Base-by-base conservation (phyloP, 2,888 invertebrate species). In the Ypsolopha sequella region DNA sequence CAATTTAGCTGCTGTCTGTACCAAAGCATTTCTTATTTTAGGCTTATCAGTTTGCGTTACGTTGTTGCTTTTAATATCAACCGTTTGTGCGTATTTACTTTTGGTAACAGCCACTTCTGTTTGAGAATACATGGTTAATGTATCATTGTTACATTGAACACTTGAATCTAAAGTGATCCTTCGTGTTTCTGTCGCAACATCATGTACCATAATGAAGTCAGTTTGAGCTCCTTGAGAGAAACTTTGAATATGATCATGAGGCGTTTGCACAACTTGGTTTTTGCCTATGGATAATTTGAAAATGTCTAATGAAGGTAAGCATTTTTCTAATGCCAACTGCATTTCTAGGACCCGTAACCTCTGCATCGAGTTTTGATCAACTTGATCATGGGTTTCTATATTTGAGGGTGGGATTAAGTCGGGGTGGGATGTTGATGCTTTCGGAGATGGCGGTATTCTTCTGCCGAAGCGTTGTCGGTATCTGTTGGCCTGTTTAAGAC, bases 401-500 rank as follows among this genome's bases (percentile, higher is more conserved):
- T 54, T 63, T 53, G 60, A 61, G 44, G 64, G 58, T 36, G 71
- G 67, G 51, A 56, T 63, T 54, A 78, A 73, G 64, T 82, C 80
- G 53, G 76, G 77, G 58, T 67, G 69, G 56, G 70, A 63, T 53
- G 73, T 71, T 50, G 73, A 61, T 54, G 68, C 57, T 60, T 75
- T 74, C 54, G 74, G 65, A 55, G 72, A 66, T 50, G 71, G 64
- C 59, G 71, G 74, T 54, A 76, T 68, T 65, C 76, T 76, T 73
- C 76, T 74, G 66, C 76, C 74, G 71, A 67, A 74, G 66, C 79
- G 77, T 60, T 76, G 77, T 58, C 82, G 81, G 70, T 84, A 84
- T 66, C 80, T 79, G 74, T 72, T 75, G 60, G 87, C 87, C 87
- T 87, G 86, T 81, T 75, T 67, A 70, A 82, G 65, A 85, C 66